Evolutionary conservation across 2,113 vertebrate species (phyloP).

Genomic region (Mionectes macconnelli): DNA sequence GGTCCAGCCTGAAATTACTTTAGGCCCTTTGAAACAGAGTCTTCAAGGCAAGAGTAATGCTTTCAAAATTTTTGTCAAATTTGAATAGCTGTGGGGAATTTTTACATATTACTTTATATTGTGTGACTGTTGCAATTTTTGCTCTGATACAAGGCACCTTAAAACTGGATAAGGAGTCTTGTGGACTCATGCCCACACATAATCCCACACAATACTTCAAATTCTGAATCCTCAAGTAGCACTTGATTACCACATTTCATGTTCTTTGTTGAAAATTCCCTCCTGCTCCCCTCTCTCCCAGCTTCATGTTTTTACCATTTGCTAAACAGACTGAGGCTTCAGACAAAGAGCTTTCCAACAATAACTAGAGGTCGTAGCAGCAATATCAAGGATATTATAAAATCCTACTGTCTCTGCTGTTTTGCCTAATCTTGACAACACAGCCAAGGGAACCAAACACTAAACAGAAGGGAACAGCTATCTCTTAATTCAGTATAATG

Average conservation of each 20-base stretch:
- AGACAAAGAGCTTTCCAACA: constrained; percentile 1
- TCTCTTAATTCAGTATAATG: not conserved
- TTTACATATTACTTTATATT: not conserved
- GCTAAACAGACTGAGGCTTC: not conserved
- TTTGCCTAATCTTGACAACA: constrained; percentile 32
- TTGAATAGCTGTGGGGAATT: not conserved
- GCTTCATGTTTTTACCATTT: not conserved
- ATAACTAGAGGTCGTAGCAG: not conserved
- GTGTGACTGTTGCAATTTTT: not conserved
- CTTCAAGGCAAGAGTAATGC: not conserved
- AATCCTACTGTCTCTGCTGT: constrained; percentile 22
- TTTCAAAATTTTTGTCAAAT: not conserved
- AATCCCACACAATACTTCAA: not conserved
- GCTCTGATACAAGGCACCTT: not conserved
- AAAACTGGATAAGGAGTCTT: not conserved
- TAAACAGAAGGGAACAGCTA: constrained; percentile 26
- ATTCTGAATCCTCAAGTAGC: not conserved
- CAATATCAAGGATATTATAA: constrained; percentile 14
- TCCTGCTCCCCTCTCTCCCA: not conserved
- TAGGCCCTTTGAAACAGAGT: not conserved
- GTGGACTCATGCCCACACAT: not conserved
- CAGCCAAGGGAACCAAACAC: not conserved
- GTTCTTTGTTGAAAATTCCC: not conserved
- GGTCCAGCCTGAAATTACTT: not conserved
- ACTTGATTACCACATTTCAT: accelerated